phyloP scores from a whole-genome alignment of 1,140 invertebrate species.

The Hylyphantes graminicola region DNA sequence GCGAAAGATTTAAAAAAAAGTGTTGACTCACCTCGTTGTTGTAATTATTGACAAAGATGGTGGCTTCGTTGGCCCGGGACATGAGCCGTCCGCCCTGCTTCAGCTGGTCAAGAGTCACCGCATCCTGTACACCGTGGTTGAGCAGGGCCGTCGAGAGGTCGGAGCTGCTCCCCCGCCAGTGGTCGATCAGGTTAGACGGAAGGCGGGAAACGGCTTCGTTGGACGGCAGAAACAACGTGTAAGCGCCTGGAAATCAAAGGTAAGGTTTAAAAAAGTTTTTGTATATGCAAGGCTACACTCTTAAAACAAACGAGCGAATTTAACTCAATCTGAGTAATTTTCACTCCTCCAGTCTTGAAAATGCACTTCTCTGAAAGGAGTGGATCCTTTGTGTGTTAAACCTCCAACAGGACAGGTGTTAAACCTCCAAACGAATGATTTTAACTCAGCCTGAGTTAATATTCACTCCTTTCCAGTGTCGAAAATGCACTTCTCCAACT shows the following conservation, averaged over 20 bases:
- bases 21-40: constrained; percentile 51
- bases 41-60: constrained; percentile 50
- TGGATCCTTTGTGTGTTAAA: too few species aligned
- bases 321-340: too few species aligned
- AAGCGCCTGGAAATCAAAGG: constrained; percentile 59
- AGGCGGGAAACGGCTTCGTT: constrained; percentile 62
- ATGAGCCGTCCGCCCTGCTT: constrained; percentile 26
- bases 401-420: too few species aligned
- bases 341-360: too few species aligned
- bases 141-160: constrained; percentile 51
- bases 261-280: too few species aligned
- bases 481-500: too few species aligned
- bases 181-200: constrained; percentile 59
- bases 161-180: constrained; percentile 58
- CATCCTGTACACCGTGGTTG: constrained; percentile 61
- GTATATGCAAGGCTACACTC: too few species aligned
- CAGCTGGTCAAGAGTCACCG: constrained; percentile 56
- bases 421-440: too few species aligned
- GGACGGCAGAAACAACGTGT: constrained; percentile 63
- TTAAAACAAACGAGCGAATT: too few species aligned
- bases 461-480: too few species aligned
- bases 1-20: background rate
- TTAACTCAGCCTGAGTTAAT: too few species aligned
- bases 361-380: too few species aligned
- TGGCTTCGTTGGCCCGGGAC: constrained; percentile 32